phyloP scores from a whole-genome alignment of 2,888 invertebrate species.

The Sesamia inferens region DNA sequence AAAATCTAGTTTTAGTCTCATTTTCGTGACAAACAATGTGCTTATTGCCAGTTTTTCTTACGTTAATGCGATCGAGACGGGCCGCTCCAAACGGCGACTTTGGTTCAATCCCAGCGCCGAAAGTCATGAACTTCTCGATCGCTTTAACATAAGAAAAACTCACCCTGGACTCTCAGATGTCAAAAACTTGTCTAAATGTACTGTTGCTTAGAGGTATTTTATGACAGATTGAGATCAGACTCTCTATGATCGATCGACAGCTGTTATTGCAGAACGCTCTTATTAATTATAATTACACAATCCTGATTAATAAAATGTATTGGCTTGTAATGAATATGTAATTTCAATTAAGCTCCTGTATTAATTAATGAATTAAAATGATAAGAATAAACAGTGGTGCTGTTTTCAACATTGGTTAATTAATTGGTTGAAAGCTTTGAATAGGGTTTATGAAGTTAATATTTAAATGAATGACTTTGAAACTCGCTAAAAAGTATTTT shows the following conservation, averaged over 20 bases:
- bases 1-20: too few relatives aligned
- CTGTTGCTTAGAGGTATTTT: too few relatives aligned
- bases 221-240: too few relatives aligned
- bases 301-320: background rate
- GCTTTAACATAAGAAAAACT: too few relatives aligned
- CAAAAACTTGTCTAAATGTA: too few relatives aligned
- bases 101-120: too few relatives aligned
- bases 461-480: background rate
- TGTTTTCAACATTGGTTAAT: slow-evolving; percentile 1
- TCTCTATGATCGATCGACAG: background rate
- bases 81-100: too few relatives aligned
- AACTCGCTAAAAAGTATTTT: background rate
- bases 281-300: background rate
- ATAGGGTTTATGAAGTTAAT: background rate
- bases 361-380: slow-evolving; percentile 7
- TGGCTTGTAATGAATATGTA: background rate
- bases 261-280: background rate
- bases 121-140: too few relatives aligned
- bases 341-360: background rate
- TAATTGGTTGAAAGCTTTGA: background rate
- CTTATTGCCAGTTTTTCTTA: too few relatives aligned
- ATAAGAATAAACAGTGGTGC: background rate
- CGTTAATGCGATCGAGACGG: too few relatives aligned
- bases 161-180: too few relatives aligned
- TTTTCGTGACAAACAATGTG: too few relatives aligned